Percentiles rank a stretch among this genome's conserved stretches.
These are phyloP conservation scores for Lycopodina hypogea DNA, from an alignment of 37 sponge, comb jelly and placozoan genomes.

Conservation along the genomic window DNA sequence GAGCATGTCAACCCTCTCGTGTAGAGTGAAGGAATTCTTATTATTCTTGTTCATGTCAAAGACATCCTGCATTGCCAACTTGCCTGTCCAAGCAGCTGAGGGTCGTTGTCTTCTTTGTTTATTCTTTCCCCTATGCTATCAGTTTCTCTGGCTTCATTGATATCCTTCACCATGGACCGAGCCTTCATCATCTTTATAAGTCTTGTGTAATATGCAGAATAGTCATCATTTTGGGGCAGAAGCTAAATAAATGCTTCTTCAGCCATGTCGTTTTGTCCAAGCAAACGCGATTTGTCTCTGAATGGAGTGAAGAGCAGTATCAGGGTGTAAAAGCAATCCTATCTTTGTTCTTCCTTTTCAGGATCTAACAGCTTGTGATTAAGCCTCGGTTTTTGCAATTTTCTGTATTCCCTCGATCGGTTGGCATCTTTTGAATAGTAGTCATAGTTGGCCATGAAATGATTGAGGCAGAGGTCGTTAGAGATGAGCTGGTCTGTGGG, in stretches of 20 bases:
- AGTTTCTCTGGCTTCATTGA: neutral
- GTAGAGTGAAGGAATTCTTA: neutral
- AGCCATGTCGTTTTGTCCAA: conserved; percentile 40
- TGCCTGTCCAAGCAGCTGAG: conserved; percentile 57
- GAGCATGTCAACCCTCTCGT: conserved; percentile 30
- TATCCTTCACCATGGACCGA: too few relatives aligned
- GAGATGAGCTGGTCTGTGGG: too few relatives aligned
- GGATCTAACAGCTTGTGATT: too few relatives aligned
- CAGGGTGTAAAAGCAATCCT: too few relatives aligned
- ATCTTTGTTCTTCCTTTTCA: conserved; percentile 36
- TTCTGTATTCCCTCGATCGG: too few relatives aligned
- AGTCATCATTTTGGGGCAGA: neutral
- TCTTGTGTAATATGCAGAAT: too few relatives aligned
- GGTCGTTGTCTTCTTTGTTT: too few relatives aligned
- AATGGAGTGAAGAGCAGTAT: neutral
- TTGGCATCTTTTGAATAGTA: too few relatives aligned
- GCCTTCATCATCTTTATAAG: too few relatives aligned
- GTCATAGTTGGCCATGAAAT: too few relatives aligned
- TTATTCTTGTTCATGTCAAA: neutral
- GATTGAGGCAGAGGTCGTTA: too few relatives aligned
- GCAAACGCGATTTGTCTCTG: neutral
- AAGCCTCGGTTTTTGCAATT: conserved; percentile 8
- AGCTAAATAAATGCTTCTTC: conserved; percentile 35
- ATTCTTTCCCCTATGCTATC: too few relatives aligned
- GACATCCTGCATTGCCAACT: conserved; percentile 40